These are phyloP conservation scores for Vidua chalybeata DNA, from an alignment of 2,113 vertebrate species.

Conservation along the genomic window DNA sequence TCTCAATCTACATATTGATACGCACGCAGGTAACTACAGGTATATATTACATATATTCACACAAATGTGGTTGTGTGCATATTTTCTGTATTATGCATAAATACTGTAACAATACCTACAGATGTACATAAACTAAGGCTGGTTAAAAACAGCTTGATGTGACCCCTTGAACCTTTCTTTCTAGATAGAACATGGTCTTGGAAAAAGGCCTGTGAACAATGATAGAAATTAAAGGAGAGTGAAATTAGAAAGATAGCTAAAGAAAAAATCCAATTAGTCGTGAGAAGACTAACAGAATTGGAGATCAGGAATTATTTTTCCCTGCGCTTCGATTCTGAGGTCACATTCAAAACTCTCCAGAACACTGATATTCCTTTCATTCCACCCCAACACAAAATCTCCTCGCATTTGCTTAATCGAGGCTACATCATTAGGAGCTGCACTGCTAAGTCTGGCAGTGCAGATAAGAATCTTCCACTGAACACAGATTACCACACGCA, in stretches of 20 bases:
- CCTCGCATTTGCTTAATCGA: neutral
- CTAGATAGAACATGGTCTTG: neutral
- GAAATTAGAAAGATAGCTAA: conserved; percentile 39
- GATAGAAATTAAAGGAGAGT: neutral
- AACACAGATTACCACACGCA: conserved; percentile 48
- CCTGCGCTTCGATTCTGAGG: neutral
- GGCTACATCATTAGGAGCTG: conserved; percentile 6
- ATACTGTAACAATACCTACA: neutral
- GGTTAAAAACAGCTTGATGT: neutral
- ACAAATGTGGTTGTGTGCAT: neutral
- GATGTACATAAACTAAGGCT: neutral
- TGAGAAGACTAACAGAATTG: conserved; percentile 32
- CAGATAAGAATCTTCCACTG: conserved; percentile 44
- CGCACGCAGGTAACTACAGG: rapidly evolving
- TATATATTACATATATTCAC: neutral
- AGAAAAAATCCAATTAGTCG: conserved; percentile 6
- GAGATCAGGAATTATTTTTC: conserved; percentile 45
- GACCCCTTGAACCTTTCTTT: neutral
- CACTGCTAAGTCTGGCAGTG: conserved; percentile 27
- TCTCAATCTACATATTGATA: neutral
- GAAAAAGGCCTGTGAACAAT: neutral
- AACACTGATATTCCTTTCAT: neutral
- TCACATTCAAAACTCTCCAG: conserved; percentile 7
- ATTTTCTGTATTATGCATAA: neutral
- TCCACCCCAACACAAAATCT: conserved; percentile 12